Conservation (phyloP, 2,113 vertebrate species). For the Myotis yumanensis region DNA sequence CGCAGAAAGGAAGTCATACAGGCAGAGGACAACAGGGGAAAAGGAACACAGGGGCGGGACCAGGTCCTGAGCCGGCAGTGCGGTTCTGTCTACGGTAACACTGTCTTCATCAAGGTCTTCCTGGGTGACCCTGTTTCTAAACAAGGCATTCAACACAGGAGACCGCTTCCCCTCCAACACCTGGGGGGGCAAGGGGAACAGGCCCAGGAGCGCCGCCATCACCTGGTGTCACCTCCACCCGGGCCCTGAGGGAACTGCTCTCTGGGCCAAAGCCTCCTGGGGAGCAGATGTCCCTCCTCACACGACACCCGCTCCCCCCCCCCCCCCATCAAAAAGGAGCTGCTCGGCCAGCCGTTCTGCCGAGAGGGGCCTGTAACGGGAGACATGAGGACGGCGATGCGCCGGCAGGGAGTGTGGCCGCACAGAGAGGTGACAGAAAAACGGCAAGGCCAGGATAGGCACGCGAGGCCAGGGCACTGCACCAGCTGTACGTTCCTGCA, state of each 20-base stretch:
- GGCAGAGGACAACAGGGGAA: neutral
- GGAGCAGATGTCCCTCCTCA: neutral
- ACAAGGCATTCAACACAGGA: neutral
- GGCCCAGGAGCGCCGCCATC: neutral
- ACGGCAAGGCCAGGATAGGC: neutral
- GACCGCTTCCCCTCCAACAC: neutral
- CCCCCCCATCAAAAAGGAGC: neutral
- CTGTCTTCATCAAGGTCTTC: neutral
- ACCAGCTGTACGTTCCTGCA: neutral
- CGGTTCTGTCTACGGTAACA: neutral
- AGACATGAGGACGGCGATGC: rapidly evolving
- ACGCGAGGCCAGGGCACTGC: rapidly evolving
- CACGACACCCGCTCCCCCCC: neutral
- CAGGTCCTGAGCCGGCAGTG: neutral
- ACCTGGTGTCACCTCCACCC: too few relatives aligned
- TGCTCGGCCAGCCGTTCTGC: rapidly evolving
- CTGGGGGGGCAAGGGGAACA: neutral
- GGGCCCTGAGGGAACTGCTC: neutral
- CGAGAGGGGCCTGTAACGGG: rapidly evolving
- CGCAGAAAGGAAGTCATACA: neutral
- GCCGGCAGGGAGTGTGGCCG: neutral
- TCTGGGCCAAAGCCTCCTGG: neutral
- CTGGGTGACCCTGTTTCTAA: neutral
- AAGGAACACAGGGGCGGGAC: neutral
- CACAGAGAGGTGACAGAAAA: neutral